These are phyloP conservation scores for Drosophila merina DNA, from an alignment of 2,888 invertebrate species.

Conservation along the genomic window DNA sequence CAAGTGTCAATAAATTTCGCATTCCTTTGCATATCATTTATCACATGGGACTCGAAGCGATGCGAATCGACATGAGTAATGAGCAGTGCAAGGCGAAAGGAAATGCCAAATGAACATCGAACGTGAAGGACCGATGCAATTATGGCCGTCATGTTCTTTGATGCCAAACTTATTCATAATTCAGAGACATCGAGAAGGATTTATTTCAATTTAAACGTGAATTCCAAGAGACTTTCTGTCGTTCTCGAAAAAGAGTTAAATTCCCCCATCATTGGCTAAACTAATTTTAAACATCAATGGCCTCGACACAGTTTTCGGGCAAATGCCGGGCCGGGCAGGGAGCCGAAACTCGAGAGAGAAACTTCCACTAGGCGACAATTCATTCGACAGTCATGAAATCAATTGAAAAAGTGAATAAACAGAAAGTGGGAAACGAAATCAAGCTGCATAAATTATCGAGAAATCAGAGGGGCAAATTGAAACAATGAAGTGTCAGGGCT, in stretches of 20 bases:
- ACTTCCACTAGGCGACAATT: conserved; percentile 16
- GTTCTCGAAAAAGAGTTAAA: neutral
- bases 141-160: conserved; percentile 8
- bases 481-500: conserved; percentile 60
- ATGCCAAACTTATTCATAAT: neutral
- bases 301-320: conserved; percentile 61
- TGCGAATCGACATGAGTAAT: conserved; percentile 29
- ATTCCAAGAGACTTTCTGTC: neutral
- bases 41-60: conserved; percentile 34
- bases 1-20: conserved; percentile 37
- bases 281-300: conserved; percentile 52
- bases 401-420: conserved; percentile 64
- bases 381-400: conserved; percentile 65
- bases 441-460: conserved; percentile 73
- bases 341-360: conserved; percentile 7
- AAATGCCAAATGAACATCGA: conserved; percentile 38
- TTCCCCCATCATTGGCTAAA: conserved; percentile 10
- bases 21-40: conserved; percentile 44
- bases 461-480: conserved; percentile 64
- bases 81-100: conserved; percentile 13
- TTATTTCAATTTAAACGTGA: neutral
- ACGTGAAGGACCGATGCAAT: conserved; percentile 40
- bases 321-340: conserved; percentile 2
- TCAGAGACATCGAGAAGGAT: neutral
- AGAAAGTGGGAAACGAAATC: conserved; percentile 44